phyloP scores from a whole-genome alignment of 2,113 vertebrate species.

The Laticauda colubrina region DNA sequence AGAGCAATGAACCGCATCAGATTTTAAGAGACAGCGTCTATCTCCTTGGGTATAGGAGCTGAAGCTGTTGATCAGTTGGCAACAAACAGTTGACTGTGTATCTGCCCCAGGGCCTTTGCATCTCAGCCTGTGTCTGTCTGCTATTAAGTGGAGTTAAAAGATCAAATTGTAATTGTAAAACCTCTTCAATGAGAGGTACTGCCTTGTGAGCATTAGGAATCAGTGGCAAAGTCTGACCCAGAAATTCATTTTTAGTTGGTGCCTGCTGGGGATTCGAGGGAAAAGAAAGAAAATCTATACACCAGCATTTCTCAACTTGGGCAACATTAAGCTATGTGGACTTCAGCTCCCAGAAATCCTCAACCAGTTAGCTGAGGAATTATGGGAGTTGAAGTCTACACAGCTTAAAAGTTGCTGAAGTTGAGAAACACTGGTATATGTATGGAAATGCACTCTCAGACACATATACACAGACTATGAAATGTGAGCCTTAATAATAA shows the following conservation, averaged over 20 bases:
- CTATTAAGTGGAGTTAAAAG: background rate
- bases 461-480: slow-evolving; percentile 24
- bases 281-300: fast-evolving
- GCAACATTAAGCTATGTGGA: background rate
- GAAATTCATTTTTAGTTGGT: slow-evolving; percentile 30
- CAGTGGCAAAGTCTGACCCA: slow-evolving; percentile 18
- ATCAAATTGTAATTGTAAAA: slow-evolving; percentile 19
- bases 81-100: background rate
- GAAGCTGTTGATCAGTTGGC: background rate
- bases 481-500: slow-evolving; percentile 64
- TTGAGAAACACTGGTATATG: background rate
- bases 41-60: background rate
- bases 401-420: background rate
- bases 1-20: background rate
- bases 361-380: too few relatives aligned
- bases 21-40: background rate
- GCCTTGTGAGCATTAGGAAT: slow-evolving; percentile 10
- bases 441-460: background rate
- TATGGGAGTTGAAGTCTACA: background rate
- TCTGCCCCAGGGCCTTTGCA: background rate
- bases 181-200: background rate
- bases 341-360: too few relatives aligned
- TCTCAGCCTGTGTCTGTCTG: slow-evolving; percentile 20
- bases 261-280: slow-evolving; percentile 45
- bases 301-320: background rate